Base-by-base conservation (phyloP, 2,888 invertebrate species). In the Melanotus villosus region DNA sequence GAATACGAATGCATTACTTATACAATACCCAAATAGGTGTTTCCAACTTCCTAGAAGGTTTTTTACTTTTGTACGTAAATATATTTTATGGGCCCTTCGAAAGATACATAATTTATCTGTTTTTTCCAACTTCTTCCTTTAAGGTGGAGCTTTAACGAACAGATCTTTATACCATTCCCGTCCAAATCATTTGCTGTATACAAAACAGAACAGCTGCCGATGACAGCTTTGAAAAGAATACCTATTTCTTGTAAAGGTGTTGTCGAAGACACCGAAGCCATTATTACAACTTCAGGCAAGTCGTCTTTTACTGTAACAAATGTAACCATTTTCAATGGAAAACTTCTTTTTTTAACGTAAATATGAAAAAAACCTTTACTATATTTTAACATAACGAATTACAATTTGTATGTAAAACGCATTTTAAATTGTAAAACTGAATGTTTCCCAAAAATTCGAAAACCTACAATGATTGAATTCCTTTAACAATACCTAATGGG, bases 1-100 rank as follows among this genome's bases (percentile, higher is more conserved):
- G 58, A 65, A 65, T 65, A 65, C 65, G 30, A 65, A 65, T 58
- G 14, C 38, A 38, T 38, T 14, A 21, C 12, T 57, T 38, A 36
- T 23, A 38, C 52, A 52, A 52, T 52, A 18, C 26, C 50, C 50
- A 30, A 52, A 34, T 52, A 30, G 52, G 18, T 16, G 47, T 47
- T 47, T 6, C 23, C 21, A 47, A 47, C 23, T 10, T 23, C 23
- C 12, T 12, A 21, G 12, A 52, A 3, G n/a, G 16, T 18, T 52
- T 52, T 18, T 14, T 30, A 14, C 50, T 32, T 14, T 16, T 21
- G 4, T 47, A 47, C 21, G 47, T 32, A 52, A 52, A 52, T 18
- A 32, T 23, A 47, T 47, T 47, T 21, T 45, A 45, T 45, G 16
- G 21, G 21, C 45, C 19, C 30, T 14, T 32, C 16, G 14, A 16